phyloP scores from a whole-genome alignment of 2,113 vertebrate genomes.

The Heterochromis multidens region DNA sequence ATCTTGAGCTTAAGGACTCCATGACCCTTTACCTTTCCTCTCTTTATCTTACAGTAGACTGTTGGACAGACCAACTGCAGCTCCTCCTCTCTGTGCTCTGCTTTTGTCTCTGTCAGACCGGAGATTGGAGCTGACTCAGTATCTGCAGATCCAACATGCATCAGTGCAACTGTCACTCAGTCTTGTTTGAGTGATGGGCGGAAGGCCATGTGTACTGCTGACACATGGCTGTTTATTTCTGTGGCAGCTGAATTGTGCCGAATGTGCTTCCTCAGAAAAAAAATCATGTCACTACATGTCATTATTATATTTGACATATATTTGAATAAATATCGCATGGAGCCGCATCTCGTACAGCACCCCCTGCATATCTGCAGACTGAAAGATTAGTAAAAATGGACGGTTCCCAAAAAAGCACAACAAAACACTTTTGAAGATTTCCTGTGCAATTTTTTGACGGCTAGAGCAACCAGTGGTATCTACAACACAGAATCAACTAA shows the following conservation, averaged over 20 bases:
- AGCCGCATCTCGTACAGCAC: no score
- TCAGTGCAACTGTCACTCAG: slow-evolving; percentile 25
- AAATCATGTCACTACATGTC: background rate
- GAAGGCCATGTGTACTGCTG: background rate
- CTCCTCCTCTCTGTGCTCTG: background rate
- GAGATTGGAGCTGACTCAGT: slow-evolving; percentile 8
- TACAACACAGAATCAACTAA: background rate
- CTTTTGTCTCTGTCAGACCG: background rate
- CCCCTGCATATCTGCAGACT: background rate
- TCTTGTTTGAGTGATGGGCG: background rate
- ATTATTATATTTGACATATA: background rate
- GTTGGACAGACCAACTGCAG: background rate
- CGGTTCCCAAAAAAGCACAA: background rate
- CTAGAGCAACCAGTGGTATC: background rate
- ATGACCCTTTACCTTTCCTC: background rate
- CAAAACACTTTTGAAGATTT: background rate
- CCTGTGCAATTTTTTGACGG: background rate
- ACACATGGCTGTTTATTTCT: background rate
- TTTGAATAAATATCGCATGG: fast-evolving
- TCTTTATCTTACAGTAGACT: background rate
- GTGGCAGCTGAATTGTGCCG: background rate
- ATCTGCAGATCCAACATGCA: slow-evolving; percentile 10
- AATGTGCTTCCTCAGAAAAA: background rate
- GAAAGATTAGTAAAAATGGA: background rate
- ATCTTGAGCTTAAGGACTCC: background rate